A percentile compares a stretch with the other conserved stretches of the same genome.
These are phyloP conservation scores for Drosophila diplacantha DNA, from an alignment of 2,888 invertebrate genomes.

Conservation along the genomic window DNA sequence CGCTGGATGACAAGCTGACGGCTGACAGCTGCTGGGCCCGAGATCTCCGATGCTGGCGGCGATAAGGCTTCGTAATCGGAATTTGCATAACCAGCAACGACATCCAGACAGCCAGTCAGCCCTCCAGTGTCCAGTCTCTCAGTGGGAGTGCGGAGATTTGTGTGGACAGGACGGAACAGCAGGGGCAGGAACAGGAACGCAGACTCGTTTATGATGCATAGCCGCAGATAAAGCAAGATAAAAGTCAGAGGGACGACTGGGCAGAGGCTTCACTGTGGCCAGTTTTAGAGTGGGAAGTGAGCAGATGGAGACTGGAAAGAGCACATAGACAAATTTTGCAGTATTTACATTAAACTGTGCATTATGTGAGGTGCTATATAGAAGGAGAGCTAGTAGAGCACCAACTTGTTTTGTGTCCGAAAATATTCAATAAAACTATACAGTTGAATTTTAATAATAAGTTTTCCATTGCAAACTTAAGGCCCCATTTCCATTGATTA, in stretches of 20 bases:
- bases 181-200: constrained; percentile 18
- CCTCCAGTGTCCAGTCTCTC: constrained; percentile 19
- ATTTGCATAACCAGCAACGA: constrained; percentile 44
- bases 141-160: constrained; percentile 37
- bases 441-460: no score
- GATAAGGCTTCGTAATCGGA: constrained; percentile 50
- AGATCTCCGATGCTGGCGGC: constrained; percentile 33
- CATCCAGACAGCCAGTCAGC: constrained; percentile 7
- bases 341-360: no score
- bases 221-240: constrained; percentile 62
- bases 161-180: constrained; percentile 24
- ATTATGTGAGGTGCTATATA: no score
- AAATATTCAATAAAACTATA: no score
- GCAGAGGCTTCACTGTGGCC: constrained; percentile 42
- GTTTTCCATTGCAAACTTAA: neutral
- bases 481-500: neutral
- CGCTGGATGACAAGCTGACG: constrained; percentile 15
- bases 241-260: constrained; percentile 50
- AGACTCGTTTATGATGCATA: constrained; percentile 66
- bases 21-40: constrained; percentile 38
- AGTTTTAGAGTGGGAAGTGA: neutral
- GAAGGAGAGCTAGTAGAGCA: no score
- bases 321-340: neutral
- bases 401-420: neutral
- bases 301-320: constrained; percentile 1